Conservation (phyloP, 2,797 vertebrate species). For the Enteromius thamalakanensis region DNA sequence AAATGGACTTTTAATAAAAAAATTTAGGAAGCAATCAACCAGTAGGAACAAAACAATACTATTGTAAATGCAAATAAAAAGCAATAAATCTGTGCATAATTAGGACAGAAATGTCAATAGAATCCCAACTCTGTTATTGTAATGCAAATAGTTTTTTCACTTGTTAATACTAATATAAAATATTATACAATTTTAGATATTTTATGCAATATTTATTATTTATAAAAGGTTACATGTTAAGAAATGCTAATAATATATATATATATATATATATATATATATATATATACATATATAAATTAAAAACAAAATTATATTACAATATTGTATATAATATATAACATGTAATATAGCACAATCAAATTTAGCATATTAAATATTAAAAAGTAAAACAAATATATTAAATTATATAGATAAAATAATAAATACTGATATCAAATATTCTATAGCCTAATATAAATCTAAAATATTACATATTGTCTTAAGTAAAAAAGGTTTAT, state of each 20-base stretch:
- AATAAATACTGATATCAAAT: background rate
- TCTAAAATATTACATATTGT: background rate
- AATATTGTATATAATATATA: background rate
- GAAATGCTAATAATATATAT: background rate
- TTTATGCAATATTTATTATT: background rate
- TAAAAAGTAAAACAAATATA: background rate
- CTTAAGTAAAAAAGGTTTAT: background rate
- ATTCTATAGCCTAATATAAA: background rate
- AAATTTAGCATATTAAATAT: background rate
- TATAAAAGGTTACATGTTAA: background rate
- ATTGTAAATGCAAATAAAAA: background rate
- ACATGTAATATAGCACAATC: background rate
- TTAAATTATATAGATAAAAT: background rate
- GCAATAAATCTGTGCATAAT: background rate
- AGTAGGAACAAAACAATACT: background rate
- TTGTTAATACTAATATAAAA: background rate
- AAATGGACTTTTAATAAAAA: background rate
- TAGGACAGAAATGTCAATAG: background rate
- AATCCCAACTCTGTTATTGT: background rate
- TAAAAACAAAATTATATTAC: background rate
- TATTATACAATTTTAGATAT: background rate
- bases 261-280: background rate
- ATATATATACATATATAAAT: background rate
- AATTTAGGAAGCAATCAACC: background rate
- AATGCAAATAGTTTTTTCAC: background rate